Evolutionary conservation across 2,888 invertebrate genomes (phyloP), one percentile per base, ranked within the genome.

Genomic region (Octodonta nipae): DNA sequence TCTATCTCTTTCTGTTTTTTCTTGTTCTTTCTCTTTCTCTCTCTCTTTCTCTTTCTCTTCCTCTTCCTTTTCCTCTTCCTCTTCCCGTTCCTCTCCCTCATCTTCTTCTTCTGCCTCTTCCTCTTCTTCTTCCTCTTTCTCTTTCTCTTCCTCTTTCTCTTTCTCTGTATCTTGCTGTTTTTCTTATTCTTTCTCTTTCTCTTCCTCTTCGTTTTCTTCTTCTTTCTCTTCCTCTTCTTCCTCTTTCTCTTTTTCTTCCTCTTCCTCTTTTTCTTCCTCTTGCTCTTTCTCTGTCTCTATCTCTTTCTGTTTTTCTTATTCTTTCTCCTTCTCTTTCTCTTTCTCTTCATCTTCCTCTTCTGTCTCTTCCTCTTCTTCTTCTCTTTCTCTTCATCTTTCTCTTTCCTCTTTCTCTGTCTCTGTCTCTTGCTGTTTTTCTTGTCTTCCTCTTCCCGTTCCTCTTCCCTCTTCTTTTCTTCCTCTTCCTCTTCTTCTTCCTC

Each of bases 331-430:
- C 8, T 8, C 20, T 17, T 17, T 17, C 20, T 8, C 8, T 32
- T 13, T 29, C 12, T 34, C 38, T 22, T 13, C 20, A 28, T 32
- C 28, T 36, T 31, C 29, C 28, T 34, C 29, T 26, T 34, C 24
- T 32, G 29, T 35, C 28, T 29, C 24, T 30, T 35, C 34, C 30
- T 30, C 36, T 33, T 15, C 22, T 28, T 27, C 37, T 16, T 24
- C 30, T 29, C 15, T 32, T 15, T 25, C 24, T 15, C 26, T 32
- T 34, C 35, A 25, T 35, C 32, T 32, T 37, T 34, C 35, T 35
- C 36, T 28, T 43, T 30, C 32, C 37, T 34, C 25, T 31, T 38
- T 33, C 31, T 36, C 34, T 33, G 20, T 34, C n/a, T n/a, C n/a
- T n/a, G n/a, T n/a, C n/a, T n/a, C n/a, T n/a, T n/a, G n/a, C n/a